Evolutionary conservation across 2,797 vertebrate species (phyloP).

Genomic region (Trachurus trachurus): DNA sequence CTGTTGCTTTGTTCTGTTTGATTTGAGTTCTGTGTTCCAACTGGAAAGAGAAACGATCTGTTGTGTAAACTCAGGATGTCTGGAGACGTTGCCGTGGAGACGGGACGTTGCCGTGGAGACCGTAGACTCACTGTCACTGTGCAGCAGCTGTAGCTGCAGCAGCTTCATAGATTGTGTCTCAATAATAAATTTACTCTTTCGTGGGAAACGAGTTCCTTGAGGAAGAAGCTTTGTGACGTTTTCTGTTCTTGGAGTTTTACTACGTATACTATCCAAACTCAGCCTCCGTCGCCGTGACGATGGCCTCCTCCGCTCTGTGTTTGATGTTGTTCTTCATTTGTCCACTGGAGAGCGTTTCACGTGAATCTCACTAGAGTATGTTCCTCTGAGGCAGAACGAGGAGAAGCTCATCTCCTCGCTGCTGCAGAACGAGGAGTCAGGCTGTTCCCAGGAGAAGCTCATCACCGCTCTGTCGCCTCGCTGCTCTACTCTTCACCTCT

Average conservation of each 20-base stretch:
- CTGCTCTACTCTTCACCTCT: slow-evolving; percentile 3
- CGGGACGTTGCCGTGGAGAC: too few species aligned
- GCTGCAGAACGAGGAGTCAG: slow-evolving; percentile 29
- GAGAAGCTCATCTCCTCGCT: too few species aligned
- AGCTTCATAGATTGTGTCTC: slow-evolving; percentile 96
- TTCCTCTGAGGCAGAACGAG: too few species aligned
- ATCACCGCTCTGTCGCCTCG: slow-evolving; percentile 8
- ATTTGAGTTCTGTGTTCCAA: slow-evolving; percentile 94
- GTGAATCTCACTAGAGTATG: too few species aligned
- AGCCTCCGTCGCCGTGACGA: too few species aligned
- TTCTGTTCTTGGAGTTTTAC: slow-evolving; percentile 88
- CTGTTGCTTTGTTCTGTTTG: slow-evolving; percentile 89
- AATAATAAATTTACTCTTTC: slow-evolving; percentile 99
- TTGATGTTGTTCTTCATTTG: slow-evolving; percentile 76
- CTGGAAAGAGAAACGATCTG: slow-evolving; percentile 92
- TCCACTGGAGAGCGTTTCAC: too few species aligned
- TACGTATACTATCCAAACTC: slow-evolving; percentile 76
- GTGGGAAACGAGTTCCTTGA: slow-evolving; percentile 95
- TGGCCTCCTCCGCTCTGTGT: too few species aligned
- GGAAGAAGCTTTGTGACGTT: slow-evolving; percentile 94
- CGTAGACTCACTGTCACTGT: too few species aligned
- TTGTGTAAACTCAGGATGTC: slow-evolving; percentile 97
- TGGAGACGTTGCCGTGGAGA: too few species aligned
- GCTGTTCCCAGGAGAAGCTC: too few species aligned
- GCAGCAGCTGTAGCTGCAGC: slow-evolving; percentile 91